Evolutionary conservation across 2,888 invertebrate species (phyloP).

Genomic region (Ormia ochracea): DNA sequence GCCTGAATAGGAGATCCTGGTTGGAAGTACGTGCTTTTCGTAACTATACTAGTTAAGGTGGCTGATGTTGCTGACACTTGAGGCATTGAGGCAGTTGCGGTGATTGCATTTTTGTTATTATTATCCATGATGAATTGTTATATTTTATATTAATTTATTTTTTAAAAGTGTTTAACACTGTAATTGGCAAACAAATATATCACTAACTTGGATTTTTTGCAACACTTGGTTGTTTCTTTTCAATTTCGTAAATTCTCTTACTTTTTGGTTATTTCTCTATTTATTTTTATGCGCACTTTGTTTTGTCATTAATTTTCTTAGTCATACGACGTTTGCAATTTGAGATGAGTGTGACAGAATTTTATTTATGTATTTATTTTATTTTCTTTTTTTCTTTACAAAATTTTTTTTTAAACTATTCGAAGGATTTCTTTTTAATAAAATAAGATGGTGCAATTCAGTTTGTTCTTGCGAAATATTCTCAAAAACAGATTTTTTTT

Average conservation of each 20-base stretch:
- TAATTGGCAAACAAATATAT: conserved; percentile 50
- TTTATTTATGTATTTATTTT: conserved; percentile 42
- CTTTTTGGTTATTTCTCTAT: conserved; percentile 24
- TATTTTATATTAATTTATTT: conserved; percentile 28
- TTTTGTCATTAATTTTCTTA: conserved; percentile 53
- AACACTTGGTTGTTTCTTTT: conserved; percentile 43
- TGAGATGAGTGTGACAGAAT: conserved; percentile 18
- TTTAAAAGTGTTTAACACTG: conserved; percentile 59
- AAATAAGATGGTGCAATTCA: no score
- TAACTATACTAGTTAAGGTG: conserved; percentile 37
- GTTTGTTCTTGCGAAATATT: no score
- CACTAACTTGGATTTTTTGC: conserved; percentile 42
- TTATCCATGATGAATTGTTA: conserved; percentile 55
- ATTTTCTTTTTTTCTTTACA: background rate
- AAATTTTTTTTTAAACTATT: no score
- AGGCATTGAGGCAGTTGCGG: conserved; percentile 41
- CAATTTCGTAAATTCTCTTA: conserved; percentile 5
- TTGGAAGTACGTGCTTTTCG: conserved; percentile 67
- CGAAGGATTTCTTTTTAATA: no score
- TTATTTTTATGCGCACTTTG: conserved; percentile 57
- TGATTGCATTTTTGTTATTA: conserved; percentile 45
- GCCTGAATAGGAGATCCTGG: conserved; percentile 65
- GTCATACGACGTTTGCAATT: conserved; percentile 17
- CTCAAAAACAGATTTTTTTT: no score
- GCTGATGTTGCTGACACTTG: conserved; percentile 40